These are phyloP conservation scores for Oncorhynchus masou DNA, from an alignment of 2,113 vertebrate genomes.

Conservation along the genomic window DNA sequence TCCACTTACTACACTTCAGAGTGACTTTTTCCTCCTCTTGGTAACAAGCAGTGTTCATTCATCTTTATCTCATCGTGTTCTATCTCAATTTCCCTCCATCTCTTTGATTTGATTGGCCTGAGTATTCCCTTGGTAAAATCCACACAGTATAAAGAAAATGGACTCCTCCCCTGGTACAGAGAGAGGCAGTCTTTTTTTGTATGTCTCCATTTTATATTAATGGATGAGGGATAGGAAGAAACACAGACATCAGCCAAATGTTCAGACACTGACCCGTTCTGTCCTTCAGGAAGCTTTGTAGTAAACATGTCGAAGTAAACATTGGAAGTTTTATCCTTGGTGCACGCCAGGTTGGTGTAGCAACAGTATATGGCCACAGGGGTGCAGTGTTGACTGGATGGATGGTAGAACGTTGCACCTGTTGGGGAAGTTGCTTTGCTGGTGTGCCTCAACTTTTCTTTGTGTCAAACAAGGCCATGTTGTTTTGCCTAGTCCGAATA, in stretches of 20 bases:
- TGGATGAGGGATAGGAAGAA: background rate
- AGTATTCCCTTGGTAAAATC: no score
- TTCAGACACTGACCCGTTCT: background rate
- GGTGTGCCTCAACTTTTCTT: background rate
- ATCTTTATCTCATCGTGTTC: no score
- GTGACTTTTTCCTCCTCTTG: no score
- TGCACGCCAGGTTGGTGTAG: background rate
- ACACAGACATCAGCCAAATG: background rate
- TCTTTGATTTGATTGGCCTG: no score
- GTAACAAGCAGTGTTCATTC: no score
- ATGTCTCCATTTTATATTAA: constrained; percentile 6
- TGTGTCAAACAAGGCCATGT: background rate
- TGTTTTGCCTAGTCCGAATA: background rate
- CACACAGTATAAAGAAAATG: no score
- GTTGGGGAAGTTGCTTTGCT: background rate
- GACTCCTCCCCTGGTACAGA: no score
- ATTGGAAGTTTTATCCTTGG: no score
- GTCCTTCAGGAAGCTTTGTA: background rate
- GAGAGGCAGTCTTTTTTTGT: no score
- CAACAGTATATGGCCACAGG: constrained; percentile 24
- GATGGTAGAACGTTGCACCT: background rate
- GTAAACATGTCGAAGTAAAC: background rate
- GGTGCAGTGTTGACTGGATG: constrained; percentile 20
- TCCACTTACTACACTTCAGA: no score
- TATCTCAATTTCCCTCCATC: no score